Percentiles rank a stretch among this genome's conserved stretches.
These are phyloP conservation scores for Rhea americana DNA, from an alignment of 2,113 vertebrate genomes.

Conservation along the genomic window DNA sequence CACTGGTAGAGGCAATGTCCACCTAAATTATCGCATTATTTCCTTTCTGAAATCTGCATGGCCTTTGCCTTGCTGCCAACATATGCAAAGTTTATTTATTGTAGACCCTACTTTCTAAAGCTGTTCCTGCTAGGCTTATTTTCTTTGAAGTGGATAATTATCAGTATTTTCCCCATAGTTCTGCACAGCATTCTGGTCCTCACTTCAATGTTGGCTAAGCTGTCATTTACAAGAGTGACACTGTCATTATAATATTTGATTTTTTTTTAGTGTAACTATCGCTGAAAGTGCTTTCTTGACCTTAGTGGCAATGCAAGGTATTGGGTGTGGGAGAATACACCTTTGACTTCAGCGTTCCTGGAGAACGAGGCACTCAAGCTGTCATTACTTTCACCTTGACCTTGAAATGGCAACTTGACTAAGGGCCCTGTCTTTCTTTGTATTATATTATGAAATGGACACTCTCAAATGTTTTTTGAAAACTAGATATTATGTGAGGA, in stretches of 20 bases:
- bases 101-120: slow-evolving; percentile 19
- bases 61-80: background rate
- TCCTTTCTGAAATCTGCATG: background rate
- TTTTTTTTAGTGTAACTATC: background rate
- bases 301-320: background rate
- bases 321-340: background rate
- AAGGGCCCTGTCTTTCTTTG: background rate
- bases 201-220: slow-evolving; percentile 51
- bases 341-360: background rate
- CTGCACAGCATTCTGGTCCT: slow-evolving; percentile 53
- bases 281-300: background rate
- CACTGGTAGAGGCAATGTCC: background rate
- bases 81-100: background rate
- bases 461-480: background rate
- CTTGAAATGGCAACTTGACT: background rate
- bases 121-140: slow-evolving; percentile 17
- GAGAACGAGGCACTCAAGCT: background rate
- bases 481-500: background rate
- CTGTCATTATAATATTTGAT: slow-evolving; percentile 45
- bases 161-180: slow-evolving; percentile 42
- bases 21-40: background rate
- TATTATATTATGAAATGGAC: accelerated
- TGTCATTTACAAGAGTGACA: slow-evolving; percentile 49
- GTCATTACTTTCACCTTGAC: background rate
- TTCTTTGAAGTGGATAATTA: background rate